A percentile compares a stretch with the other conserved stretches of the same genome.
Evolutionary conservation across 2,888 invertebrate genomes (phyloP).

Genomic region (Matsumyia berberina): DNA sequence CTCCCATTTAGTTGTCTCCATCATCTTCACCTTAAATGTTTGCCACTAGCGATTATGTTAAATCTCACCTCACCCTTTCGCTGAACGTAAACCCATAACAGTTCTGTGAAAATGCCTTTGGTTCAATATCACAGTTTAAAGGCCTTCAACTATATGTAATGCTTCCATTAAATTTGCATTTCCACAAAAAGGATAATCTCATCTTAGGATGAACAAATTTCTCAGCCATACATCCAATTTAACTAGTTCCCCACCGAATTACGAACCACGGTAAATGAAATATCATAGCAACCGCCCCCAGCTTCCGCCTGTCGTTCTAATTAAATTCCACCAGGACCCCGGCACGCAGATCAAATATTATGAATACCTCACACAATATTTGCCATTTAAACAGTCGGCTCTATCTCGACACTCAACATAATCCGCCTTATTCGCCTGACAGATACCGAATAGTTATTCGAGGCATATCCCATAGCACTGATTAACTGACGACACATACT

Average conservation of each 20-base stretch:
- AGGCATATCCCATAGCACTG: conserved; percentile 33
- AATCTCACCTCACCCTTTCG: too few species aligned
- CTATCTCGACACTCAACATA: conserved; percentile 4
- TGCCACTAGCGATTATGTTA: too few species aligned
- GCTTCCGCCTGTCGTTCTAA: too few species aligned
- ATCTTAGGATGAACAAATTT: background rate
- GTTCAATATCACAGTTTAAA: too few species aligned
- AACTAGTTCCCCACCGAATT: conserved; percentile 25
- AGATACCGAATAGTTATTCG: conserved; percentile 26
- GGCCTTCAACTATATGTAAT: background rate
- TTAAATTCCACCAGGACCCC: conserved; percentile 43
- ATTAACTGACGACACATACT: too few species aligned
- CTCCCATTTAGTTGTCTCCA: too few species aligned
- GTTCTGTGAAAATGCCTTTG: too few species aligned
- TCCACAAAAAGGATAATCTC: conserved; percentile 37
- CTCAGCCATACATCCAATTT: conserved; percentile 12
- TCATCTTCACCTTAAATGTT: too few species aligned
- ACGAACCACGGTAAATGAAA: background rate
- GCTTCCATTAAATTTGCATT: conserved; percentile 27
- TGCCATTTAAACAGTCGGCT: conserved; percentile 11
- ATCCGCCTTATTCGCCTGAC: conserved; percentile 19
- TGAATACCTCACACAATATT: conserved; percentile 57
- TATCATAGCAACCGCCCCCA: background rate
- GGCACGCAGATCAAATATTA: conserved; percentile 64
- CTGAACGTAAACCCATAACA: too few species aligned